Evolutionary conservation across 2,888 invertebrate species (phyloP), one percentile per base, ranked within the genome.

Genomic region (Caenorhabditis angaria): DNA sequence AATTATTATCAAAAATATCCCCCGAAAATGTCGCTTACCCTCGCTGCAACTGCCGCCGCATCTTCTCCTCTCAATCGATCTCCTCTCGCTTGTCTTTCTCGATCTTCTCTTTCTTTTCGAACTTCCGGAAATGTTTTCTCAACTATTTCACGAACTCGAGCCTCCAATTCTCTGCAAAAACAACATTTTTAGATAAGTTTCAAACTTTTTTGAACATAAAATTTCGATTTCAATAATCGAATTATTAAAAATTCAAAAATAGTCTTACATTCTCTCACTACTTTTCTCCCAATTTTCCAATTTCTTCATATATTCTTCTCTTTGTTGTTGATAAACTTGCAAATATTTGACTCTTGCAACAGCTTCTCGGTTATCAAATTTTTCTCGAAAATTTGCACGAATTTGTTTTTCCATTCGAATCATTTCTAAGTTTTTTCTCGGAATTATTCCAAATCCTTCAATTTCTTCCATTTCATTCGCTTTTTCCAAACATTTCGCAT

Each of bases 101-200:
- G 60, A 28, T 72, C 72, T 20, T 72, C 72, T n/a, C 72, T 51
- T 3, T 72, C 72, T 22, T 68, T 72, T 56, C 65, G 68, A 8
- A 65, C 53, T n/a, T 72, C 72, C 2, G 68, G 67, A 28, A 67
- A 72, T 24, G 53, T 56, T 22, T 57, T 29, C 47, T 72, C 72
- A 6, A 65, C 41, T 6, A 58, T 27, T 6, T 35, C 47, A 6
- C 65, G 57, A 2, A 68, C 58, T 12, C 53, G 53, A 8, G 25
- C 48, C 1, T 29, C 55, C 14, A 25, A 35, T 12, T 51, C 59
- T 55, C 72, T 72, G 59, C 12, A 72, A 64, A 24, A 10, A 48
- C 10, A 58, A 58, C 20, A 35, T 47, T 14, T 22, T 60, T 50
- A 3, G 20, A 53, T 27, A 61, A 29, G 20, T 53, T 29, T 14